Evolutionary conservation across 1,140 invertebrate species (phyloP).

Genomic region (Condylostylus longicornis): DNA sequence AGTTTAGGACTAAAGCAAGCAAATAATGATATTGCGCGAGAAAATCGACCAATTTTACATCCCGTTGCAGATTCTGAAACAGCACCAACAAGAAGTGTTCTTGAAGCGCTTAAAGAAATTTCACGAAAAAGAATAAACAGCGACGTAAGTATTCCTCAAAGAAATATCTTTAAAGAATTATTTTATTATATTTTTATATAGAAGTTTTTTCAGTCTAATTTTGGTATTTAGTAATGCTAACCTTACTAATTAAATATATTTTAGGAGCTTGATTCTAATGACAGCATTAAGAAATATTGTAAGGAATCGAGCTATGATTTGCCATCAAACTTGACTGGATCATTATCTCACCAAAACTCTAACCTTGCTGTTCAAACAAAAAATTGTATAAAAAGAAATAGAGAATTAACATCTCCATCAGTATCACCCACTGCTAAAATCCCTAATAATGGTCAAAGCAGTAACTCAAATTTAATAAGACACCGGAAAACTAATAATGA

Average conservation of each 20-base stretch:
- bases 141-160: slow-evolving; percentile 23
- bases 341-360: neutral
- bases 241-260: slow-evolving; percentile 4
- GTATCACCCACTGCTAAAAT: slow-evolving; percentile 17
- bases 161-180: neutral
- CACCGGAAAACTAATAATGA: too few species aligned
- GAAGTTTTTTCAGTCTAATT: neutral
- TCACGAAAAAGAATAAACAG: slow-evolving; percentile 36
- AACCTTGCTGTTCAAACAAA: slow-evolving; percentile 1
- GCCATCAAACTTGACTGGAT: slow-evolving; percentile 8
- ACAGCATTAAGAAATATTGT: slow-evolving; percentile 21
- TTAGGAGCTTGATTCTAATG: slow-evolving; percentile 18
- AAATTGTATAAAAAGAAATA: slow-evolving; percentile 15
- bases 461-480: too few species aligned
- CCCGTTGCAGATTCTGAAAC: slow-evolving; percentile 23
- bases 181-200: neutral
- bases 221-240: neutral
- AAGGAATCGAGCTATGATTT: slow-evolving; percentile 14
- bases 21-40: slow-evolving; percentile 19
- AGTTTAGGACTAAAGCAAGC: slow-evolving; percentile 17
- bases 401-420: slow-evolving; percentile 5
- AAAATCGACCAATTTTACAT: slow-evolving; percentile 27
- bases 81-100: slow-evolving; percentile 32
- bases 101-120: slow-evolving; percentile 37
- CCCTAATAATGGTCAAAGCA: slow-evolving; percentile 23